Conservation (phyloP, 1,140 invertebrate genomes). For the Metaphire vulgaris region DNA sequence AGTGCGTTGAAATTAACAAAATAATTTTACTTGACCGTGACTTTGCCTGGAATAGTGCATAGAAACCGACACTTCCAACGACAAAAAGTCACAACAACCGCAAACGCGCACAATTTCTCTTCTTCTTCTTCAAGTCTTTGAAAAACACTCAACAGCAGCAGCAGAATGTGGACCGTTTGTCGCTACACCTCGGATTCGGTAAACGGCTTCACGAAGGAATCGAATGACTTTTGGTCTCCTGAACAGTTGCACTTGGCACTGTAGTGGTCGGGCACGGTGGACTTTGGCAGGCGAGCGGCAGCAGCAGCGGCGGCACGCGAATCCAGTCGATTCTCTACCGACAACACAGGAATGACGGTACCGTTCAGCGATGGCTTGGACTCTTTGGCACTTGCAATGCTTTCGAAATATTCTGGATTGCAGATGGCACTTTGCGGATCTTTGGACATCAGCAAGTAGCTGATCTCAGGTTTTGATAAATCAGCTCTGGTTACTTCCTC, state of each 20-base stretch:
- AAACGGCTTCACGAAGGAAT: not conserved
- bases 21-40: too few species aligned
- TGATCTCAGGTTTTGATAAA: not conserved
- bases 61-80: too few species aligned
- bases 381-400: not conserved
- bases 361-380: not conserved
- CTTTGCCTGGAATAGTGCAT: too few species aligned
- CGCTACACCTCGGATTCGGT: not conserved
- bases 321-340: not conserved
- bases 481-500: not conserved
- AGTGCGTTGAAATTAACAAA: too few species aligned
- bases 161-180: too few species aligned
- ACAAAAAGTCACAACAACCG: too few species aligned
- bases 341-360: not conserved
- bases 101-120: too few species aligned
- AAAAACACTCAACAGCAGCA: too few species aligned
- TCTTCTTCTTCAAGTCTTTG: too few species aligned
- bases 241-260: not conserved
- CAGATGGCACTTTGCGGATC: not conserved
- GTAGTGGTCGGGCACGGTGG: not conserved
- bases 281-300: not conserved
- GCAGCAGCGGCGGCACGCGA: too few species aligned
- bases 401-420: not conserved
- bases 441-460: not conserved
- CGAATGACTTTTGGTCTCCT: not conserved